Base-by-base conservation (phyloP, 1,140 invertebrate species). In the Streblospio benedicti region DNA sequence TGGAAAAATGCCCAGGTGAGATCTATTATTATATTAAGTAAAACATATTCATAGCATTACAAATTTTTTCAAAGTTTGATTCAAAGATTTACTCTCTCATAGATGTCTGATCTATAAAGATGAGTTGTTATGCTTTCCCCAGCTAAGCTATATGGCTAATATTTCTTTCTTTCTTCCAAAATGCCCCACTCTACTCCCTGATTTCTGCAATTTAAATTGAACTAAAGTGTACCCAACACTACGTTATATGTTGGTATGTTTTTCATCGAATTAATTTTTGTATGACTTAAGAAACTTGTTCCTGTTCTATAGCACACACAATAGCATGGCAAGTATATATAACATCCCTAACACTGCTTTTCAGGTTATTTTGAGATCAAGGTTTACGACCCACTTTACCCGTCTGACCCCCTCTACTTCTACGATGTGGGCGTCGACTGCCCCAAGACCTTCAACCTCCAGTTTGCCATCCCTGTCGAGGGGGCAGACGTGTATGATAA, bases 1-100 rank as follows among this genome's bases (percentile, higher is more conserved):
- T 62, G 12, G 20, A 31, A n/a, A 53, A 43, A 20, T 62, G 60
- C 43, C 60, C 60, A 25, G 60, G 60, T 62, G n/a, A 52, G 23
- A 9, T 16, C 6, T 9, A 9, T 49, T 20, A 49, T 49, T 12
- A 14, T 14, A 20, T 49, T 6, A 49, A n/a, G 38, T 41, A 12
- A n/a, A n/a, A n/a, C 12, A 41, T 41, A n/a, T 12, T n/a, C n/a
- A n/a, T n/a, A n/a, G n/a, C n/a, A n/a, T n/a, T n/a, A n/a, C n/a
- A n/a, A n/a, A n/a, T n/a, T n/a, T n/a, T n/a, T n/a, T n/a, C n/a
- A n/a, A n/a, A n/a, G n/a, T n/a, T n/a, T n/a, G n/a, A n/a, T n/a
- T n/a, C n/a, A n/a, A n/a, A 41, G 38, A 12, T 41, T 12, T n/a
- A 41, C n/a, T n/a, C 38, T n/a, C 38, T 41, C 12, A 12, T n/a